phyloP scores from a whole-genome alignment of 2,113 vertebrate genomes.

The Nothoprocta perdicaria region DNA sequence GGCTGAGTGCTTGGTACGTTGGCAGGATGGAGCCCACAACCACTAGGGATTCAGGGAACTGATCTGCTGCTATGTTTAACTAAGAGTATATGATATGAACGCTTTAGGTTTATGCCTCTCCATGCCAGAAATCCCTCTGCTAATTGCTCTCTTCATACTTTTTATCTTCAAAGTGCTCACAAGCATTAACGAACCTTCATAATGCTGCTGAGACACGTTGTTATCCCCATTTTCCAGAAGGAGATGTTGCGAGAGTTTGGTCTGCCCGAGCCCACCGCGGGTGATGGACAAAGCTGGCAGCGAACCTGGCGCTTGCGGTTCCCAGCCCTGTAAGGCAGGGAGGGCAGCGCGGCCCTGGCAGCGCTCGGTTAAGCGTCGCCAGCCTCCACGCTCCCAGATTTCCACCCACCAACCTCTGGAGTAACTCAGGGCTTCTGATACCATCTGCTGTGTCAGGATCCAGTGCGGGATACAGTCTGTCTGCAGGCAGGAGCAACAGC shows the following conservation, averaged over 20 bases:
- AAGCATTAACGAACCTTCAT: constrained; percentile 23
- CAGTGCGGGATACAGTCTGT: neutral
- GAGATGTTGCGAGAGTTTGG: neutral
- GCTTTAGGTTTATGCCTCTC: constrained; percentile 36
- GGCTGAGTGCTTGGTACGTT: constrained; percentile 7
- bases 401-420: neutral
- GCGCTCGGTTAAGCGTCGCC: neutral
- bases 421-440: neutral
- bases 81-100: neutral
- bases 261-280: neutral
- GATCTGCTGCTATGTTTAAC: constrained; percentile 19
- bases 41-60: constrained; percentile 2
- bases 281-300: neutral
- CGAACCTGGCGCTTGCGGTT: neutral
- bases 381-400: neutral
- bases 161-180: constrained; percentile 52
- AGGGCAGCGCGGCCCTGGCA: neutral
- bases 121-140: constrained; percentile 50
- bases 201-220: neutral
- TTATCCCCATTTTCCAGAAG: neutral
- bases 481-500: neutral
- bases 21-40: constrained; percentile 43
- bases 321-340: neutral
- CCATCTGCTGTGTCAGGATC: neutral
- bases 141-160: constrained; percentile 42